Evolutionary conservation across 2,888 invertebrate species (phyloP), one percentile per base, ranked within the genome.

Genomic region (Kryphioiulus occultus): DNA sequence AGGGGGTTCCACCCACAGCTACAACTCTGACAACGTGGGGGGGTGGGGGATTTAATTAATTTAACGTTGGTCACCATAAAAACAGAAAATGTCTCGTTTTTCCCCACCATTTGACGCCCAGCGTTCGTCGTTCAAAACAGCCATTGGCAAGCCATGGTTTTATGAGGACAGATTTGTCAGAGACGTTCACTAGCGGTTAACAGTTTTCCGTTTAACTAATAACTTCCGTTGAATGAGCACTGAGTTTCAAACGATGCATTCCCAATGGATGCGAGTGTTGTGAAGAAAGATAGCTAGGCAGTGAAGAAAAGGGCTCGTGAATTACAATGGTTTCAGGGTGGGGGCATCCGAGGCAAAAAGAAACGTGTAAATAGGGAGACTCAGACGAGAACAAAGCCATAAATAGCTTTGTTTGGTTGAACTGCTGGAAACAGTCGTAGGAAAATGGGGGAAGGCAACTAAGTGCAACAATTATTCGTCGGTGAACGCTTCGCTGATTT

Each of bases 311-410:
- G 12, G 68, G 26, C n/a, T 26, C 19, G 68, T 22, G 68, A 68
- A 68, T 68, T 9, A 68, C 68, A 68, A 68, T 22, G 68, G 68
- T 26, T 68, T 22, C 7, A n/a, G 9, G 9, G 26, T 68, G 68
- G 68, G n/a, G 68, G 26, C 26, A 7, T 35, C 15, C 3, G 4
- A 84, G 35, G 22, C 4, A 39, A 42, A n/a, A 42, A 39, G 17
- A 35, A 32, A 35, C 35, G 84, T 84, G 35, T 84, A 84, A 84
- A 84, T 84, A 84, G 84, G 84, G 84, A 19, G 84, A 39, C 7
- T 84, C 84, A 39, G 84, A 84, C n/a, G 84, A 84, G 84, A 84
- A 84, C 84, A 84, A 84, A 22, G 42, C 84, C 84, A 84, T 84
- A 84, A 84, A 84, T 84, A 84, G 84, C 84, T 84, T 84, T 84